A percentile compares a stretch with the other conserved stretches of the same genome.
Conservation (phyloP, 2,113 vertebrate species). For the Helogale parvula region DNA sequence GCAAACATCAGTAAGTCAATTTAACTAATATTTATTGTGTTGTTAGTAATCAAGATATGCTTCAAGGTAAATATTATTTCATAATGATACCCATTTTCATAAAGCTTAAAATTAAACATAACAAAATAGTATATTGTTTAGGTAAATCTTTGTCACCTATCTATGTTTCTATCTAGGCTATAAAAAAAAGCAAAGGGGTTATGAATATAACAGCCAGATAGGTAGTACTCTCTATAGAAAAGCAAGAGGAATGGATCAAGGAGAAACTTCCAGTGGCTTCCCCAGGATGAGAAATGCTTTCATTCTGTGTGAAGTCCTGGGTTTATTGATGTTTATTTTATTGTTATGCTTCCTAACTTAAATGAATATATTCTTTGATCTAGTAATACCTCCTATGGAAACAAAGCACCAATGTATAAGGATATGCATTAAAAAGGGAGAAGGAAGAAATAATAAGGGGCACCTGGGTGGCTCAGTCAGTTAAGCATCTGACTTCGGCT, state of each 20-base stretch:
- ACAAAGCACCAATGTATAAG: background rate
- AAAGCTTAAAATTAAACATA: slow-evolving; percentile 7
- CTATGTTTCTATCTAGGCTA: background rate
- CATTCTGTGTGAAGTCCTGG: background rate
- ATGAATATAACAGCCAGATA: background rate
- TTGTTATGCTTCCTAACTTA: background rate
- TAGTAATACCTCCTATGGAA: background rate
- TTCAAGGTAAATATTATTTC: background rate
- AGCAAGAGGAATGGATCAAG: background rate
- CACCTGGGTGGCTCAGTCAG: too few relatives aligned
- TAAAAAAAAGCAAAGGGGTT: background rate
- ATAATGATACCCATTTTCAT: background rate
- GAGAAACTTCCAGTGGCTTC: background rate
- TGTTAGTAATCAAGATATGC: background rate
- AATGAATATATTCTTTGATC: background rate
- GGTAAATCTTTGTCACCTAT: background rate
- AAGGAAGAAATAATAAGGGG: background rate
- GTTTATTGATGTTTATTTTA: background rate
- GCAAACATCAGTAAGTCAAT: background rate
- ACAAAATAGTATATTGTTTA: background rate
- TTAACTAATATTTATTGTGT: background rate
- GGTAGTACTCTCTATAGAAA: background rate
- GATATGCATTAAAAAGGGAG: background rate
- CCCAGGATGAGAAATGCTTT: background rate
- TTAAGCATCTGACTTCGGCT: too few relatives aligned